Percentiles rank a stretch among this genome's conserved stretches.
phyloP scores from a whole-genome alignment of 2,888 invertebrate genomes.

The Hybos culiciformis region DNA sequence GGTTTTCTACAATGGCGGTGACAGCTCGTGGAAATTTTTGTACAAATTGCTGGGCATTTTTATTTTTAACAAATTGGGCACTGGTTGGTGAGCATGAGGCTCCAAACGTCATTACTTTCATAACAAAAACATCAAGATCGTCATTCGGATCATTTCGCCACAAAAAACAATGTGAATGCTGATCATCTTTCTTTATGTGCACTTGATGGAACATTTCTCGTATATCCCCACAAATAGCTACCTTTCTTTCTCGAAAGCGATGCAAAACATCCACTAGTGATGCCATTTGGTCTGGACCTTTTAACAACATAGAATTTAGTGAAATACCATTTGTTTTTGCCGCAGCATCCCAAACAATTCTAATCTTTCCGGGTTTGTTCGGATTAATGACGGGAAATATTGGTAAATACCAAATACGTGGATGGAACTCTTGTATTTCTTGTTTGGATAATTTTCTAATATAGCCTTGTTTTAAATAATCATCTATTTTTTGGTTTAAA shows the following conservation, averaged over 20 bases:
- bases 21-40: slow-evolving; percentile 12
- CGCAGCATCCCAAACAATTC: slow-evolving; percentile 26
- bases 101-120: slow-evolving; percentile 17
- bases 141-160: slow-evolving; percentile 13
- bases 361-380: slow-evolving; percentile 19
- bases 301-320: slow-evolving; percentile 21
- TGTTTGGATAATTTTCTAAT: slow-evolving; percentile 9
- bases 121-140: slow-evolving; percentile 14
- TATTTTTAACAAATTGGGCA: slow-evolving; percentile 17
- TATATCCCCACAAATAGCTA: slow-evolving; percentile 25
- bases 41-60: slow-evolving; percentile 10
- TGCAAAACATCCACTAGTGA: slow-evolving; percentile 24
- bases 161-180: slow-evolving; percentile 19
- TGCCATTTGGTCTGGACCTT: slow-evolving; percentile 23
- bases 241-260: slow-evolving; percentile 23
- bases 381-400: slow-evolving; percentile 19
- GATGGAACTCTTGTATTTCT: slow-evolving; percentile 9
- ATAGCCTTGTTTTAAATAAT: slow-evolving; percentile 16
- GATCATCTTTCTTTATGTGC: slow-evolving; percentile 18
- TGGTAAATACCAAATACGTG: slow-evolving; percentile 19
- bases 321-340: slow-evolving; percentile 18
- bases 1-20: slow-evolving; percentile 11
- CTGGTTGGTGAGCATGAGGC: slow-evolving; percentile 17
- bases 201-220: slow-evolving; percentile 21
- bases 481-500: slow-evolving; percentile 12